Base-by-base conservation (phyloP, 2,888 invertebrate species). In the Saturnia pavonia region DNA sequence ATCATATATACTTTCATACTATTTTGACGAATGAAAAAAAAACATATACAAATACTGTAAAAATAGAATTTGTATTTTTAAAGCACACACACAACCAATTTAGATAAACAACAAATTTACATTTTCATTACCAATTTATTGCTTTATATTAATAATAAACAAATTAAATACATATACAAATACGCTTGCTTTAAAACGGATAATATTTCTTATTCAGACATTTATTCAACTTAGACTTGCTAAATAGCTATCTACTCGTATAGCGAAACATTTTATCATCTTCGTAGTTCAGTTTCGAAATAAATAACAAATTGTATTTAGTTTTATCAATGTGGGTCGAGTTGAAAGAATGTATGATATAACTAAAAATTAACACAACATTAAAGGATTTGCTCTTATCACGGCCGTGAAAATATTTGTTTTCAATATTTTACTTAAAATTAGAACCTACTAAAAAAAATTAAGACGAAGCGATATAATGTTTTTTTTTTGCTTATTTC, bases 111-210 rank as follows among this genome's bases (percentile, higher is more conserved):
- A 71, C 66, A 65, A 72, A 73, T 72, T 63, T 54, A 48, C 14
- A 60, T 71, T 68, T 70, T 9, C n/a, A 54, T 7, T 16, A 48
- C 16, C 48, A 22, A 54, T n/a, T 22, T 54, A 70, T 60, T 43
- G n/a, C 66, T 70, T 72, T 27, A n/a, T 9, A 22, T 9, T 22
- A n/a, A 54, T 22, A 54, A 68, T 27, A 4, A 6, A 34, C 34
- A 70, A 73, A 40, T 67, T 65, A 70, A 71, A 98, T n/a, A 27
- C 57, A 57, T 8, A 25, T 57, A 57, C 9, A 14, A 1, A 25
- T 54, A n/a, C 1, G 22, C 6, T n/a, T n/a, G 1, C 22, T 54
- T 54, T 54, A 54, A 22, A n/a, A 22, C 6, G 19, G 9, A 19
- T 51, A n/a, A 22, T 9, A 57, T 8, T 27, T 25, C 25, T 57